A percentile compares a stretch with the other conserved stretches of the same genome.
Conservation (phyloP, 2,113 vertebrate genomes). For the Pontoporia blainvillei region DNA sequence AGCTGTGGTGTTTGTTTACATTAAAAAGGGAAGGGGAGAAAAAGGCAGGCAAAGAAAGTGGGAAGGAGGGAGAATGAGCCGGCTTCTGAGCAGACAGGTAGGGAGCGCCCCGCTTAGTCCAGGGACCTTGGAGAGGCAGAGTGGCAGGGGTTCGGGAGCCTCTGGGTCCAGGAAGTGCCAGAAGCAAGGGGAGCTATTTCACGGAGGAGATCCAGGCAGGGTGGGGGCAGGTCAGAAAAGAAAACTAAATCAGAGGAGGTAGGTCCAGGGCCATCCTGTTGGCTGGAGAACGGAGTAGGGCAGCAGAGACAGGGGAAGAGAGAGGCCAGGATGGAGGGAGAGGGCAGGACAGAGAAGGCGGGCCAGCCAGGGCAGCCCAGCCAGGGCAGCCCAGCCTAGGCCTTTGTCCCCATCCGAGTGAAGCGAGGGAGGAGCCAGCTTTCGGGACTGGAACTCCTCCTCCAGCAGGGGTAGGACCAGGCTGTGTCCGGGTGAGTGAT, state of each 20-base stretch:
- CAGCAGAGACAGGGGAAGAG: neutral
- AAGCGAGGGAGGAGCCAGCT: neutral
- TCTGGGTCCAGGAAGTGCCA: neutral
- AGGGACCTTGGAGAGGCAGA: neutral
- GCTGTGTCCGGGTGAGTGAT: neutral
- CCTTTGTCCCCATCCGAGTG: neutral
- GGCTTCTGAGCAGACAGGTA: neutral
- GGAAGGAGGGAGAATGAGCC: neutral
- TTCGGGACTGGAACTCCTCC: neutral
- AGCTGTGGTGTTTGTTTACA: conserved; percentile 34
- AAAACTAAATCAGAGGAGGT: neutral
- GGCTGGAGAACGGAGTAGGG: neutral
- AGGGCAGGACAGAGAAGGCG: neutral
- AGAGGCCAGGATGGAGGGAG: neutral
- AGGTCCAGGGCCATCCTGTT: neutral
- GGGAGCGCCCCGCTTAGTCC: neutral
- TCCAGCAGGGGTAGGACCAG: neutral
- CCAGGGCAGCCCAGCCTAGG: neutral
- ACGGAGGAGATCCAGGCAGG: neutral
- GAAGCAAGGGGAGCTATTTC: neutral
- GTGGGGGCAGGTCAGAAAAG: neutral
- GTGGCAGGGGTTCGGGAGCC: neutral
- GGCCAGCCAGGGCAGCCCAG: neutral
- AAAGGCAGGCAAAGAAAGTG: neutral
- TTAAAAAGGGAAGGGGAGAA: neutral